These are phyloP conservation scores for Elephantulus edwardii DNA, from an alignment of 2,113 vertebrate species.

Conservation along the genomic window DNA sequence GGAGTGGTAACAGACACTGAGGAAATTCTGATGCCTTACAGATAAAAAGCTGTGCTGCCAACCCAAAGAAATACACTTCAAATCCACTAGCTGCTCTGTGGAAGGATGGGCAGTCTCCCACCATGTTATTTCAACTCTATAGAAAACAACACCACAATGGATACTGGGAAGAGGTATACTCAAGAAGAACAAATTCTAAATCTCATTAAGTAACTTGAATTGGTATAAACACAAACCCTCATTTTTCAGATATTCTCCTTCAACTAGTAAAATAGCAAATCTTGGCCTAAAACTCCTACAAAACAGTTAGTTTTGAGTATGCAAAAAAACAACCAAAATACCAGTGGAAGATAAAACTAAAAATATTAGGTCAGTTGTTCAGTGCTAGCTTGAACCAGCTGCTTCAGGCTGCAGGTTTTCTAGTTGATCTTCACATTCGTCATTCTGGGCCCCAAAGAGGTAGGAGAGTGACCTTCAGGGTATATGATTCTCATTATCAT, in stretches of 20 bases:
- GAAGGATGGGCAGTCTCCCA: too few species aligned
- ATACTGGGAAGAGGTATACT: neutral
- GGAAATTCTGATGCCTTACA: too few species aligned
- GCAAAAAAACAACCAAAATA: neutral
- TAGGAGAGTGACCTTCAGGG: neutral
- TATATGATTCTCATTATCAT: neutral
- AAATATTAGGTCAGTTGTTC: neutral
- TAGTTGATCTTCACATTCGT: neutral
- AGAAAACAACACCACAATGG: too few species aligned
- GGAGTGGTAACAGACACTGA: too few species aligned
- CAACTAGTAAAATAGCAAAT: neutral
- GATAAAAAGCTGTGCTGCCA: too few species aligned
- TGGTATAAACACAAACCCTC: neutral
- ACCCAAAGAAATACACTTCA: too few species aligned
- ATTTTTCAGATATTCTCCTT: constrained; percentile 13
- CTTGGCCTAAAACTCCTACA: neutral
- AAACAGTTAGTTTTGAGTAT: neutral
- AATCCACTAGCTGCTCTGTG: too few species aligned
- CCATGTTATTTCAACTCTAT: too few species aligned
- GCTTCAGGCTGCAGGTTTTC: neutral
- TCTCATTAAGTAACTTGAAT: neutral
- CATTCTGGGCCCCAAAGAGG: neutral
- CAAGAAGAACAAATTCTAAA: neutral
- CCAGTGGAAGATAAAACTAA: neutral
- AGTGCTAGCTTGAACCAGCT: neutral